Evolutionary conservation across 2,797 vertebrate species (phyloP).

Genomic region (Sebastes taczanowskii): DNA sequence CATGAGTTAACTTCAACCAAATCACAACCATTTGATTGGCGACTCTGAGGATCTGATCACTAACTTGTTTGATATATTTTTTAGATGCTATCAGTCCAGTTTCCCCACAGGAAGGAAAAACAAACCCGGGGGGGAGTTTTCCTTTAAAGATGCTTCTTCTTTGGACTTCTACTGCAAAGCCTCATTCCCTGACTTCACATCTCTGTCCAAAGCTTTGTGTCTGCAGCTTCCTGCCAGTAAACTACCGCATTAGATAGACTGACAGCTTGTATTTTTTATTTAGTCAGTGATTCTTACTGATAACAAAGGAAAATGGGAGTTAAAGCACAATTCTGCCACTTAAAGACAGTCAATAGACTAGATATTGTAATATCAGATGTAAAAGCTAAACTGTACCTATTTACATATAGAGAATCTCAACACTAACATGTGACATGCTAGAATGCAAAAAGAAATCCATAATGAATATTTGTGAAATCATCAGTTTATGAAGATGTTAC

Average conservation of each 20-base stretch:
- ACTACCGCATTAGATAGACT: constrained; percentile 93
- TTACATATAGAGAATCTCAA: constrained; percentile 90
- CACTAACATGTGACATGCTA: constrained; percentile 95
- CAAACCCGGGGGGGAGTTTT: constrained; percentile 55
- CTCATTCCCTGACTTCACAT: constrained; percentile 84
- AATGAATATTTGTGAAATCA: constrained; percentile 95
- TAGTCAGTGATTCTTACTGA: constrained; percentile 90
- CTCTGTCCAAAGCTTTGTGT: constrained; percentile 91
- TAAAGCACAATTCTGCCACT: constrained; percentile 99
- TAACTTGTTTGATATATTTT: not conserved
- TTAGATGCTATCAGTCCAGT: not conserved
- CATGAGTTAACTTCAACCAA: not conserved
- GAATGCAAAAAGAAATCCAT: constrained; percentile 95
- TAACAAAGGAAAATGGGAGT: constrained; percentile 93
- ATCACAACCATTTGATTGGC: not conserved
- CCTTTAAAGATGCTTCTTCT: constrained; percentile 38
- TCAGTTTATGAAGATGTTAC: constrained; percentile 92
- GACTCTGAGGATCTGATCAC: not conserved
- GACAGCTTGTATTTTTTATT: constrained; percentile 89
- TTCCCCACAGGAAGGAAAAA: not conserved
- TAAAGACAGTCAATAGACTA: constrained; percentile 88
- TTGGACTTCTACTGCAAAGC: constrained; percentile 75
- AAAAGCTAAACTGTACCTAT: constrained; percentile 95
- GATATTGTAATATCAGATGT: constrained; percentile 91
- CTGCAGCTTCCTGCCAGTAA: constrained; percentile 93